A percentile compares a stretch with the other conserved stretches of the same genome.
These are phyloP conservation scores for Aphaenogaster ashmeadi DNA, from an alignment of 1,140 invertebrate genomes.

Conservation along the genomic window DNA sequence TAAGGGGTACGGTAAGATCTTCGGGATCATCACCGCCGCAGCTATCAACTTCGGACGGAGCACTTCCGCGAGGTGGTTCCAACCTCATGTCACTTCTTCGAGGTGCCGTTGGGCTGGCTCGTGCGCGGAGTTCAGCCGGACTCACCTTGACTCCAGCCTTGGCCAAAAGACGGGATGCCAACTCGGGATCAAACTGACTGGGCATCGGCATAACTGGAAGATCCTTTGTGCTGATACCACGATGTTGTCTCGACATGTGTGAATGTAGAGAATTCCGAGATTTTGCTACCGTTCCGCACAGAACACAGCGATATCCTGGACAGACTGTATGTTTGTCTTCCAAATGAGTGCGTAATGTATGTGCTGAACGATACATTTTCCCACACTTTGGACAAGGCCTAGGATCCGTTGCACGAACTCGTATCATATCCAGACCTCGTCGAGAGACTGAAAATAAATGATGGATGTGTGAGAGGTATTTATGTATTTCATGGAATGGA, in stretches of 20 bases:
- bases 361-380: conserved; percentile 96
- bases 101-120: conserved; percentile 94
- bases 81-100: conserved; percentile 92
- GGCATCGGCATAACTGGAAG: conserved; percentile 96
- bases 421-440: conserved; percentile 93
- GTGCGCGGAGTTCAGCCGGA: conserved; percentile 92
- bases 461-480: conserved; percentile 3
- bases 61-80: conserved; percentile 89
- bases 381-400: conserved; percentile 97
- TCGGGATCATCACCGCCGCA: conserved; percentile 94
- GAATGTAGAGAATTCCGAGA: conserved; percentile 96
- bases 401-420: conserved; percentile 96
- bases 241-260: conserved; percentile 96
- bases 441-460: conserved; percentile 89
- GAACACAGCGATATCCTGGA: conserved; percentile 95
- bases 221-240: conserved; percentile 97
- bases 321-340: conserved; percentile 97
- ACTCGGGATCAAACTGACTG: conserved; percentile 95
- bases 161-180: conserved; percentile 92
- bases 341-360: conserved; percentile 95
- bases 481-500: not conserved
- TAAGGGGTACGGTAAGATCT: conserved; percentile 91
- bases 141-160: conserved; percentile 96
- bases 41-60: conserved; percentile 90
- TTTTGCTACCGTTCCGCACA: conserved; percentile 97